A percentile compares a stretch with the other conserved stretches of the same genome.
These are phyloP conservation scores for Bombus difficillimus DNA, from an alignment of 1,140 invertebrate species.

Conservation along the genomic window DNA sequence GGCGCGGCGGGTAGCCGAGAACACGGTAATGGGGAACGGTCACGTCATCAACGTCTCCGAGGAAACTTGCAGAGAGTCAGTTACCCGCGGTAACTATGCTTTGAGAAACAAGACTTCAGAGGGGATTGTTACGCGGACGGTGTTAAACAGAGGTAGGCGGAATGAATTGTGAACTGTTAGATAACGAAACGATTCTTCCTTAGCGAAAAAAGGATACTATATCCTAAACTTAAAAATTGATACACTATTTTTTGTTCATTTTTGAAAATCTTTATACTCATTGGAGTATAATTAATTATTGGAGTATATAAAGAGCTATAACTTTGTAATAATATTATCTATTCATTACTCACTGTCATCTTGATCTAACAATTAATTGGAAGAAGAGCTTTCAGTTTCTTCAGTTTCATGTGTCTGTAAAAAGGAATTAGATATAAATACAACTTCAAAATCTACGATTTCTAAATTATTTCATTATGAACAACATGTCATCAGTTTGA, in stretches of 20 bases:
- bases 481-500: background rate
- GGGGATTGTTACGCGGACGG: constrained; percentile 2
- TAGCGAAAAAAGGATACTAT: background rate
- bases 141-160: background rate
- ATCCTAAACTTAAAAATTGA: background rate
- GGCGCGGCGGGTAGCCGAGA: constrained; percentile 46
- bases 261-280: no score
- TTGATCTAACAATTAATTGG: background rate
- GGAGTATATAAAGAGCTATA: no score
- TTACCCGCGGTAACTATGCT: background rate
- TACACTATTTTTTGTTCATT: background rate
- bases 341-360: background rate
- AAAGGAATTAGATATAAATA: background rate
- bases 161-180: background rate
- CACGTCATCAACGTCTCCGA: constrained; percentile 61
- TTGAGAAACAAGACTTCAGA: background rate
- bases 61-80: constrained; percentile 44
- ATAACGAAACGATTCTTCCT: background rate
- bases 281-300: no score
- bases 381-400: background rate
- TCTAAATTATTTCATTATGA: background rate
- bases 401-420: background rate
- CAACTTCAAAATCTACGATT: background rate
- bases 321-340: no score
- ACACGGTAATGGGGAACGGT: constrained; percentile 66